Evolutionary conservation across 2,888 invertebrate species (phyloP), one percentile per base, ranked within the genome.

Genomic region (Xanthorhoe designata): DNA sequence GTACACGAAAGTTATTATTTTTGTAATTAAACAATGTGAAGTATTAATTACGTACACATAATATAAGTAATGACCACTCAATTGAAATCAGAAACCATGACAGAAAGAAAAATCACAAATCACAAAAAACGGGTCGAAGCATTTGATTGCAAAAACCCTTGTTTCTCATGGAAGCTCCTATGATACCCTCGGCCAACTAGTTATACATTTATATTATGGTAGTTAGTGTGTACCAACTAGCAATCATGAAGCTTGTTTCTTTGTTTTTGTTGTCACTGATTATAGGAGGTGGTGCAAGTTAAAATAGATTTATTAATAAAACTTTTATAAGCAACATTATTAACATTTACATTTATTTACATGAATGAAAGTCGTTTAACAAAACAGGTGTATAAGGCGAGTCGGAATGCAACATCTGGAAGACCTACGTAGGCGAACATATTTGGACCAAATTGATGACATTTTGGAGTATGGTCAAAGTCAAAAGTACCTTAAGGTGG

Each of bases 261-360:
- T 19, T 10, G 58, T 72, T 70, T 70, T 69, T 67, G 13, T 9
- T 68, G 63, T 66, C 69, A 64, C 52, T 58, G 66, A 35, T 61
- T 55, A 18, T 17, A 50, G 13, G 58, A 18, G 38, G 9, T 64
- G 56, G 58, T 62, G 9, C 61, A 68, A 59, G 42, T 54, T 2
- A 13, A 49, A 7, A 53, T 7, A 32, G 5, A 32, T 7, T 32
- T 32, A 7, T 6, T 5, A 32, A 32, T 32, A 32, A 32, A 24
- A 24, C 24, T 24, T 24, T 24, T 24, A 24, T 24, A 3, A 3
- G 24, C 24, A 24, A 24, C 5, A 24, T 24, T n/a, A n/a, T 2
- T 5, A 24, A 24, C 5, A 24, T 24, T 24, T 24, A n/a, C 5
- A 24, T 24, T 24, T 24, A 24, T 24, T 24, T 24, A 24, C 24